Conservation (phyloP, 1,140 invertebrate species). For the Papilio helenus region DNA sequence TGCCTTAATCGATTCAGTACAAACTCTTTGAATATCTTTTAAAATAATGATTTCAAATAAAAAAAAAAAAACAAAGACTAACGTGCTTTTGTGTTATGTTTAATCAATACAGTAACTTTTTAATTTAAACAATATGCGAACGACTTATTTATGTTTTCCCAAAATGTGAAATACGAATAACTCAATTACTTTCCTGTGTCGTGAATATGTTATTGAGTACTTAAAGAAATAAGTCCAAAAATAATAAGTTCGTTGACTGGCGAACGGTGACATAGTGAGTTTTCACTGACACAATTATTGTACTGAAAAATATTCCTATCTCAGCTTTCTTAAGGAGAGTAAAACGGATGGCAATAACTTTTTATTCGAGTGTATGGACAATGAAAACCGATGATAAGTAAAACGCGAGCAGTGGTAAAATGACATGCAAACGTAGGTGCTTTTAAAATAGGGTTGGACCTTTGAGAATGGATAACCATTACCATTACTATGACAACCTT, state of each 20-base stretch:
- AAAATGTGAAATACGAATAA: conserved; percentile 16
- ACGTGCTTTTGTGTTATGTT: not conserved
- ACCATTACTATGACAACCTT: too few relatives aligned
- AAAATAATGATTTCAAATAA: too few relatives aligned
- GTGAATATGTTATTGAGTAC: conserved; percentile 2
- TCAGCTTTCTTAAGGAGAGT: not conserved
- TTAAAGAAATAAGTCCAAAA: conserved; percentile 10
- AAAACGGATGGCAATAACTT: not conserved
- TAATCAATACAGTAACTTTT: not conserved
- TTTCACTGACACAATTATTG: not conserved
- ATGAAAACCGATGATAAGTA: not conserved
- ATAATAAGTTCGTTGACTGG: conserved; percentile 25
- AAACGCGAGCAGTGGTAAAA: conserved; percentile 13
- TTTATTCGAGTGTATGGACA: not conserved
- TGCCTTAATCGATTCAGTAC: too few relatives aligned
- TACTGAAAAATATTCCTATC: not conserved
- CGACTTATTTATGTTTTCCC: not conserved
- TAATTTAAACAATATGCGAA: not conserved
- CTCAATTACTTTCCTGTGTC: conserved; percentile 15
- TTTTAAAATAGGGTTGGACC: conserved; percentile 20
- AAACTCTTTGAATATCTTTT: too few relatives aligned
- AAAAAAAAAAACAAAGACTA: not conserved
- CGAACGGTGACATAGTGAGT: not conserved
- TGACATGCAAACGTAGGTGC: conserved; percentile 19
- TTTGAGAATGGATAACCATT: too few relatives aligned